Evolutionary conservation across 2,888 invertebrate genomes (phyloP).

Genomic region (Acrobasis repandana): DNA sequence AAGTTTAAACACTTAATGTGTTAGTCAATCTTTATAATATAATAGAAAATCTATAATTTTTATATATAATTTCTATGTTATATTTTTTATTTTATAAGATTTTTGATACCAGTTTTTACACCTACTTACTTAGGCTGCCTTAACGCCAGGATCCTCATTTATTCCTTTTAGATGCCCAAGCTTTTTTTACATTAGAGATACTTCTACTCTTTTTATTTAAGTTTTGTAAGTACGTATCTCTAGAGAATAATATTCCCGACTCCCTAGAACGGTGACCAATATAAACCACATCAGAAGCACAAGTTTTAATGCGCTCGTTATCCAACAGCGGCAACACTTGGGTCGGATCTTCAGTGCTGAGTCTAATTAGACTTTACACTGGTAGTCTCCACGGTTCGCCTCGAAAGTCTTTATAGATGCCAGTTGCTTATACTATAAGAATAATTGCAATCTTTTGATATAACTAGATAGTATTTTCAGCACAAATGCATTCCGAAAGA

Average conservation of each 20-base stretch:
- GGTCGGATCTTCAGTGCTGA: slow-evolving; percentile 10
- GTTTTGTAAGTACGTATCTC: slow-evolving; percentile 5
- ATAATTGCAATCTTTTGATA: not conserved
- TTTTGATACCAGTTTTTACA: too few species aligned
- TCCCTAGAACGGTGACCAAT: not conserved
- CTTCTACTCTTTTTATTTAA: too few species aligned
- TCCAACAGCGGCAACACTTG: slow-evolving; percentile 7
- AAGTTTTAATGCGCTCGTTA: slow-evolving; percentile 19
- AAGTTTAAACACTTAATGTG: too few species aligned
- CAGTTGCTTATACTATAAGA: not conserved
- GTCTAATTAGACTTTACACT: slow-evolving; percentile 7
- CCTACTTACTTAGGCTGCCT: too few species aligned
- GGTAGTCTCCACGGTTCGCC: not conserved
- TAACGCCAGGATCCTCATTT: too few species aligned
- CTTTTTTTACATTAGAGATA: too few species aligned
- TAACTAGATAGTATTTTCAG: not conserved
- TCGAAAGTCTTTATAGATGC: not conserved
- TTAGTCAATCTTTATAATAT: too few species aligned
- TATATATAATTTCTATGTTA: too few species aligned
- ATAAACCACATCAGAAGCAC: slow-evolving; percentile 3
- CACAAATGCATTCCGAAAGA: too few species aligned
- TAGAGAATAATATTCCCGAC: not conserved
- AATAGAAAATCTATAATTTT: too few species aligned
- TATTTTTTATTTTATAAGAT: too few species aligned
- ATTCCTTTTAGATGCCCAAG: too few species aligned